Percentiles rank a stretch among this genome's conserved stretches.
Conservation (phyloP, 2,113 vertebrate species). For the Toxostoma redivivum region DNA sequence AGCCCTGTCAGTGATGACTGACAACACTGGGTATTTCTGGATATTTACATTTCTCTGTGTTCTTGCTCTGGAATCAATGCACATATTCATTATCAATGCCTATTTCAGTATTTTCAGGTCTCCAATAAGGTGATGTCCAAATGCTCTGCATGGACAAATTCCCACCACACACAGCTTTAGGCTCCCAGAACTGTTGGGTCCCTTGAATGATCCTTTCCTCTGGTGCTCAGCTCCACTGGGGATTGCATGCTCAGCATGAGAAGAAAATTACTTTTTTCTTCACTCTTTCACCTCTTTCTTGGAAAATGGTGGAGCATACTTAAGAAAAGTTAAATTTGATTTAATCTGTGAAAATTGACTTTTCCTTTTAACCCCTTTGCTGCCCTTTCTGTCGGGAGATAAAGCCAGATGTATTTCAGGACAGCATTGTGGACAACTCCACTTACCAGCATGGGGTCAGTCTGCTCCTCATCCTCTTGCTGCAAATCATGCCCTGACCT, state of each 20-base stretch:
- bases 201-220: not conserved
- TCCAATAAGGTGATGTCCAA: not conserved
- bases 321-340: not conserved
- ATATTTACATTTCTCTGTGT: not conserved
- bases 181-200: not conserved
- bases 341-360: not conserved
- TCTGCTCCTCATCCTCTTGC: not conserved
- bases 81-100: no score
- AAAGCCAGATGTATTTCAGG: not conserved
- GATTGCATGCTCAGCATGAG: rapidly evolving
- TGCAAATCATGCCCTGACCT: not conserved
- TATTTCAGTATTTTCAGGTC: not conserved
- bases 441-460: rapidly evolving
- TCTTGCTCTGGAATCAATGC: not conserved
- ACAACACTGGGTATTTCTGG: rapidly evolving
- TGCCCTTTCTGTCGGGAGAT: not conserved
- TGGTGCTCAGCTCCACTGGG: not conserved
- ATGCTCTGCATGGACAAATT: not conserved
- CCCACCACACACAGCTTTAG: not conserved
- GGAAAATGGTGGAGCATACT: not conserved
- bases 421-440: not conserved
- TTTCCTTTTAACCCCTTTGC: not conserved
- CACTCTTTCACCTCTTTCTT: not conserved
- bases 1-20: not conserved
- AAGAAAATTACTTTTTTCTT: not conserved